Evolutionary conservation across 2,113 vertebrate species (phyloP).

Genomic region (Festucalex cinctus): DNA sequence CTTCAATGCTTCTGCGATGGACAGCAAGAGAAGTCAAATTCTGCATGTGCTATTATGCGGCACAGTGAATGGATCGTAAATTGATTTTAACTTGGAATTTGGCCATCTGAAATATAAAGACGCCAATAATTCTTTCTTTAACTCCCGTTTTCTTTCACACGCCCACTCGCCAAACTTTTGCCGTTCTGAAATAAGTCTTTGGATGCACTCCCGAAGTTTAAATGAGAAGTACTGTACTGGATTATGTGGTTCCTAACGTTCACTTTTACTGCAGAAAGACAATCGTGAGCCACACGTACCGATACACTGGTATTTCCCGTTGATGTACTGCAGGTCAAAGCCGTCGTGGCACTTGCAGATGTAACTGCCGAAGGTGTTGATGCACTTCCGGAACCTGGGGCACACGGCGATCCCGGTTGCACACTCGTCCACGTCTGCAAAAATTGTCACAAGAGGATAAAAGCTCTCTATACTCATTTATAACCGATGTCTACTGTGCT

Average conservation of each 20-base stretch:
- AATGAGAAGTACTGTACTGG: not conserved
- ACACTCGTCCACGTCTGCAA: conserved; percentile 92
- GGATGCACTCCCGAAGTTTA: no score
- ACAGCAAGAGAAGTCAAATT: no score
- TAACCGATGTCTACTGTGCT: no score
- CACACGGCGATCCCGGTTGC: conserved; percentile 81
- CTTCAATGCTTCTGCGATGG: no score
- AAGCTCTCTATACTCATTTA: not conserved
- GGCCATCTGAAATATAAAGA: no score
- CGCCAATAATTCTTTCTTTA: no score
- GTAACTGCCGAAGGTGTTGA: conserved; percentile 98
- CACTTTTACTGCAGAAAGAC: not conserved
- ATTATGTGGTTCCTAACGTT: not conserved
- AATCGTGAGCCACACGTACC: conserved; percentile 70
- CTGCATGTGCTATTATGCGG: no score
- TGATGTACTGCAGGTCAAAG: conserved; percentile 89
- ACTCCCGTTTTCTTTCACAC: no score
- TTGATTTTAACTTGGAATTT: no score
- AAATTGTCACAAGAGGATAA: not conserved
- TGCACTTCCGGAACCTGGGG: conserved; percentile 86
- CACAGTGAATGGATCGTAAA: no score
- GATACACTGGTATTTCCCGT: conserved; percentile 93
- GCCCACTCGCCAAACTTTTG: no score
- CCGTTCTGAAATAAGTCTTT: no score
- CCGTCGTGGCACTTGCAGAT: conserved; percentile 93